Evolutionary conservation across 2,888 invertebrate species (phyloP).

Genomic region (Acrobasis consociella): DNA sequence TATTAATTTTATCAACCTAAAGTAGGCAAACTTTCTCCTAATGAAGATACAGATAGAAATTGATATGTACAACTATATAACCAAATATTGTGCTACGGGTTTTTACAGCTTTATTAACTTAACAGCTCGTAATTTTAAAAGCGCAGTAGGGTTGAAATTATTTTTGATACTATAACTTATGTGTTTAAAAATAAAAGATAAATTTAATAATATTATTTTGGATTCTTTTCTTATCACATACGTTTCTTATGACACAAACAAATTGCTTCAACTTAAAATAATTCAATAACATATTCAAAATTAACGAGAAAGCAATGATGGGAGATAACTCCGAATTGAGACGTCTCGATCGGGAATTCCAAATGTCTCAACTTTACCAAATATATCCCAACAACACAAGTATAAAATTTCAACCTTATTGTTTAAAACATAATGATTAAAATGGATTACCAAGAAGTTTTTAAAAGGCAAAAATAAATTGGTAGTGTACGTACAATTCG

Average conservation of each 20-base stretch:
- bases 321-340: conserved; percentile 72
- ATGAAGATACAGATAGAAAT: no score
- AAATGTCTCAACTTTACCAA: conserved; percentile 15
- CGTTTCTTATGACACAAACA: conserved; percentile 12
- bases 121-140: no score
- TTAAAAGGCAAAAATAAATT: not conserved
- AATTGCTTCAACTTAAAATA: not conserved
- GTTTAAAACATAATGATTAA: not conserved
- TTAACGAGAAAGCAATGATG: conserved; percentile 48
- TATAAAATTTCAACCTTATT: not conserved
- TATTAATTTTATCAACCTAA: no score
- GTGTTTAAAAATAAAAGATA: not conserved
- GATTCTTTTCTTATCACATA: not conserved
- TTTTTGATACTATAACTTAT: no score
- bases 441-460: conserved; percentile 1
- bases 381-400: not conserved
- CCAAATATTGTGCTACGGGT: no score
- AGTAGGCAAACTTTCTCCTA: no score
- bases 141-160: no score
- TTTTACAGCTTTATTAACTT: no score
- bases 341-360: conserved; percentile 42
- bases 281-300: conserved; percentile 30
- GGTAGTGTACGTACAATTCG: conserved; percentile 5
- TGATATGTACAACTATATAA: no score
- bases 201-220: not conserved